Base-by-base conservation (phyloP, 2,113 vertebrate species). In the Rissa tridactyla region DNA sequence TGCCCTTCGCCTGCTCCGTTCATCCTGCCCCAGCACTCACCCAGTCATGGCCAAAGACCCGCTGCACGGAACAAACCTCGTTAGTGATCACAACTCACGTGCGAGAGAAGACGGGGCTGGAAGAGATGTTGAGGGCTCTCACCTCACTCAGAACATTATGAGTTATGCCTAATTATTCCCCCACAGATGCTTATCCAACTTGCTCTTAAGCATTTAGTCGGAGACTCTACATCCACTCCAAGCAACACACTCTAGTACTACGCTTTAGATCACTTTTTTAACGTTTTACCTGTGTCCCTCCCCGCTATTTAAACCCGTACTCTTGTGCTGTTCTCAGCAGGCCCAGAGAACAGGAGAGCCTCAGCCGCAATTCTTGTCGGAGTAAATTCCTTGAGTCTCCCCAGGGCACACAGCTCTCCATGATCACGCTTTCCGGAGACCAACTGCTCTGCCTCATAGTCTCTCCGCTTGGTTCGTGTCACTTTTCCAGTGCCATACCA, bases 21-120 rank as follows among this genome's bases (percentile, higher is more conserved):
- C 0, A 6, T 21, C 42, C 52, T 29, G 30, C 55, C 54, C 71
- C 57, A 15, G 30, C 3, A 8, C 30, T 23, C 15, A 7, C 27
- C 75, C 27, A 2, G 27, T 8, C 36, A 10, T 0, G 7, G 51
- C 0, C 36, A 57, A 32, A 61, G 36, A 46, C 22, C 36, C 49
- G 0, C 9, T 13, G 84, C 55, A 7, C 32, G 8, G 32, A 16
- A 16, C 9, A 34, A 52, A 42, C 36, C 55, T 15, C 3, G 0
- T 3, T 5, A 49, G 46, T 5, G 60, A 4, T 2, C 11, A 7
- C 70, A 51, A 30, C 1, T 5, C 62, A 40, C 2, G 0, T 2
- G 2, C 0, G 15, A 34, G 18, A 36, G 46, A 6, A 26, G 11
- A 62, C 6, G 0, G 34, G 29, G 55, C 42, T 36, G 30, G 10